These are phyloP conservation scores for Emys orbicularis DNA, from an alignment of 2,797 vertebrate genomes.

Conservation along the genomic window DNA sequence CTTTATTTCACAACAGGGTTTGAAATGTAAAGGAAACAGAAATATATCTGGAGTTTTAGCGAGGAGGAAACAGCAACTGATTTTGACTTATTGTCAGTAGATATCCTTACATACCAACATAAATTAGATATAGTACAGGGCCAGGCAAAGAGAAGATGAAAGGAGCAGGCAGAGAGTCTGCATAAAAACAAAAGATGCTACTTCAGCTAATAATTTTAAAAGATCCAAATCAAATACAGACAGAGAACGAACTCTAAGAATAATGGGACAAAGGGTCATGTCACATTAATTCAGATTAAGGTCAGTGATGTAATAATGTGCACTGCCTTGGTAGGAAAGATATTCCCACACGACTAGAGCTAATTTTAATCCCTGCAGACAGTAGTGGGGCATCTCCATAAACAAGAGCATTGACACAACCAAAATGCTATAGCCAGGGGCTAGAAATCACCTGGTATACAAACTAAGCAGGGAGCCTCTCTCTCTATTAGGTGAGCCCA, in stretches of 20 bases:
- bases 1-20: neutral
- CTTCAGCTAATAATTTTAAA: neutral
- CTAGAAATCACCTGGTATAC: too few relatives aligned
- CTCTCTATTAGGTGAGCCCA: too few relatives aligned
- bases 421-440: too few relatives aligned
- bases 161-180: neutral
- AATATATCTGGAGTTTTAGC: neutral
- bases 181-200: neutral
- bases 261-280: neutral
- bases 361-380: too few relatives aligned
- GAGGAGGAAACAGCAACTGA: neutral
- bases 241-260: neutral
- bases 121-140: neutral
- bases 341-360: too few relatives aligned
- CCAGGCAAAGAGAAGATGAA: neutral
- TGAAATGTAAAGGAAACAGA: neutral
- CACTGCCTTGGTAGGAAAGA: too few relatives aligned
- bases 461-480: too few relatives aligned
- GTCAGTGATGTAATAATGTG: too few relatives aligned
- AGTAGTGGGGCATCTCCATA: too few relatives aligned
- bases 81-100: neutral
- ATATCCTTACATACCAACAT: neutral
- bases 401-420: too few relatives aligned
- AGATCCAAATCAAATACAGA: neutral
- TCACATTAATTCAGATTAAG: too few relatives aligned